These are phyloP conservation scores for Tachyglossus aculeatus DNA, from an alignment of 2,797 vertebrate genomes.

Conservation along the genomic window DNA sequence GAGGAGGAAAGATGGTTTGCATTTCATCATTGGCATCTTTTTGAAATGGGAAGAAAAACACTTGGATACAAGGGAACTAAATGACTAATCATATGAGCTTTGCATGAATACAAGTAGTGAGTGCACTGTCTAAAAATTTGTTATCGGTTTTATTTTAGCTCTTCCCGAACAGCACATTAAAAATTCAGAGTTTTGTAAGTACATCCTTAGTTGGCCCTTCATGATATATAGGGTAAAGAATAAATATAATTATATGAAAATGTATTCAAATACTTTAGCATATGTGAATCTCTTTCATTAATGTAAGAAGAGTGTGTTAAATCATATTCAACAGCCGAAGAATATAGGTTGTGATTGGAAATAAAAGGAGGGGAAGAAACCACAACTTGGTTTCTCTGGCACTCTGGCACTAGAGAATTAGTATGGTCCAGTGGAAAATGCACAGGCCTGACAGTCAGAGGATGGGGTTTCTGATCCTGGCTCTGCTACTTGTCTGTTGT, in stretches of 20 bases:
- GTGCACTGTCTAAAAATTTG: slow-evolving; percentile 20
- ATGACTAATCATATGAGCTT: slow-evolving; percentile 35
- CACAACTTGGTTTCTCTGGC: background rate
- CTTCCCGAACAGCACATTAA: slow-evolving; percentile 32
- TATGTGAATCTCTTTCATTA: slow-evolving; percentile 7
- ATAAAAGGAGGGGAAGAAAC: slow-evolving; percentile 1
- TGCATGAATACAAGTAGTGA: slow-evolving; percentile 18
- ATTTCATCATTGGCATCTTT: slow-evolving; percentile 39
- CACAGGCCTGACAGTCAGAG: slow-evolving; percentile 13
- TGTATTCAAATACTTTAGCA: slow-evolving; percentile 18
- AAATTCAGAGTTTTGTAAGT: slow-evolving; percentile 18
- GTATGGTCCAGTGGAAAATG: background rate
- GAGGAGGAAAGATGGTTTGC: slow-evolving; percentile 16
- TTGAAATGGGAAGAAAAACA: slow-evolving; percentile 35
- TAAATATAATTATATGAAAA: slow-evolving; percentile 16
- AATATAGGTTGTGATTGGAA: slow-evolving; percentile 12
- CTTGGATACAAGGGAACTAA: slow-evolving; percentile 58
- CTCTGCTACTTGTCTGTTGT: slow-evolving; percentile 48
- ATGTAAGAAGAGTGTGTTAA: slow-evolving; percentile 34
- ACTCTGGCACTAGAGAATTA: background rate
- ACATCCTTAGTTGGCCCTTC: slow-evolving; percentile 26
- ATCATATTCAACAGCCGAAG: background rate
- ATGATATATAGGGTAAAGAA: slow-evolving; percentile 21
- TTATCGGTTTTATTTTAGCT: slow-evolving; percentile 34
- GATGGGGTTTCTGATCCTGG: background rate